A percentile compares a stretch with the other conserved stretches of the same genome.
These are phyloP conservation scores for Acanthosepion esculentum DNA, from an alignment of 2,888 invertebrate species.

Conservation along the genomic window DNA sequence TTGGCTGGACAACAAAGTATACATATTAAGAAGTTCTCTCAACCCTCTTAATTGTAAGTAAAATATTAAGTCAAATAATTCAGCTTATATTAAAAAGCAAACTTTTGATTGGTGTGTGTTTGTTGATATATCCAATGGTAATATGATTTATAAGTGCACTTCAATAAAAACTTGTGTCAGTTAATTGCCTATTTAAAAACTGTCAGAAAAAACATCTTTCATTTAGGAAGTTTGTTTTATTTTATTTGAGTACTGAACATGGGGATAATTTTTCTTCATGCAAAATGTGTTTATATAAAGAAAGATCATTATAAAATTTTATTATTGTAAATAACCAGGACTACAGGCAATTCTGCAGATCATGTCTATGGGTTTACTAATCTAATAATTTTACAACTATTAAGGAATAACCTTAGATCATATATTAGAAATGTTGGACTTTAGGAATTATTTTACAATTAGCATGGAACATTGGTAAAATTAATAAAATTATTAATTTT, in stretches of 20 bases:
- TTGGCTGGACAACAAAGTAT: too few relatives aligned
- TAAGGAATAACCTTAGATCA: neutral
- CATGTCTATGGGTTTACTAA: neutral
- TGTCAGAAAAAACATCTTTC: neutral
- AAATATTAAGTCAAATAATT: too few relatives aligned
- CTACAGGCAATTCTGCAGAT: neutral
- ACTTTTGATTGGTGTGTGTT: neutral
- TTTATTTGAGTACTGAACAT: neutral
- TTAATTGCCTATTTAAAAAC: neutral
- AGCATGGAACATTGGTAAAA: neutral
- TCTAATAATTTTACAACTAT: neutral
- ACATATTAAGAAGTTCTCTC: too few relatives aligned
- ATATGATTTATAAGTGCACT: neutral
- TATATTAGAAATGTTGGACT: too few relatives aligned
- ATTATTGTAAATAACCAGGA: neutral
- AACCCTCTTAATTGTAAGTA: too few relatives aligned
- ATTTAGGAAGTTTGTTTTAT: neutral
- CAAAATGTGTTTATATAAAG: too few relatives aligned
- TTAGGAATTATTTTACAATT: neutral
- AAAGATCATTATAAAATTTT: neutral
- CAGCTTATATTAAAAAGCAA: neutral
- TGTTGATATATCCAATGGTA: neutral
- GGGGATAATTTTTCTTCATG: neutral
- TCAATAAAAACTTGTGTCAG: neutral
- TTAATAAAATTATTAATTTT: neutral